A percentile compares a stretch with the other conserved stretches of the same genome.
Evolutionary conservation across 1,140 invertebrate species (phyloP).

Genomic region (Ericerus pela): DNA sequence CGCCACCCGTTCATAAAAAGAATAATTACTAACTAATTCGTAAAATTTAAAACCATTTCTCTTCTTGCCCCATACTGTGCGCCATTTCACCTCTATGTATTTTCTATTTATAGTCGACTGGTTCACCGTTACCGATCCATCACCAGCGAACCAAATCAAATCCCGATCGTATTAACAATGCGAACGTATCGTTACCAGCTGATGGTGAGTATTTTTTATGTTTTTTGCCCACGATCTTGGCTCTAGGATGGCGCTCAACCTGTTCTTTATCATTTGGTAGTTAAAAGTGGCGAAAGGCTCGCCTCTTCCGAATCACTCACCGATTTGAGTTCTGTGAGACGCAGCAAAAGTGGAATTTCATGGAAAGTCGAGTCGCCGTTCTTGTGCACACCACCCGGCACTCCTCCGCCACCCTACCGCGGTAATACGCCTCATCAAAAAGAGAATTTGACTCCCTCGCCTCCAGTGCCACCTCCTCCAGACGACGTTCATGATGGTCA

Average conservation of each 20-base stretch:
- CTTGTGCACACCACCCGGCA: conserved; percentile 56
- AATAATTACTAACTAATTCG: too few species aligned
- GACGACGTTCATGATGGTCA: conserved; percentile 16
- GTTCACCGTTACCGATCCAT: conserved; percentile 7
- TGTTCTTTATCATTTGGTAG: too few species aligned
- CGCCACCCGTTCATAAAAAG: too few species aligned
- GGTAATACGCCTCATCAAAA: background rate
- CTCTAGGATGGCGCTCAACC: too few species aligned
- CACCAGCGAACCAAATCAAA: conserved; percentile 53
- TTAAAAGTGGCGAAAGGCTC: background rate
- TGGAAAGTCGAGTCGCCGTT: conserved; percentile 33
- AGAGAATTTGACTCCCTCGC: background rate
- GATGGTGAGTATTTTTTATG: conserved; percentile 27
- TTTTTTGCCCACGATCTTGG: too few species aligned
- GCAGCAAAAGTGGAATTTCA: conserved; percentile 27
- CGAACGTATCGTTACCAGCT: conserved; percentile 24
- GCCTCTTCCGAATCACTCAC: conserved; percentile 43
- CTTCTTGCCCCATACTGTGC: too few species aligned
- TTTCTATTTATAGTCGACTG: background rate
- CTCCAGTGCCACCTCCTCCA: background rate
- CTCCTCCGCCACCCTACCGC: conserved; percentile 70
- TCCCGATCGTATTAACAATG: conserved; percentile 43
- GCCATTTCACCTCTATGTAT: too few species aligned
- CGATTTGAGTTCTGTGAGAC: conserved; percentile 35
- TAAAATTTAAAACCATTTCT: too few species aligned